phyloP scores from a whole-genome alignment of 2,113 vertebrate species.

The Pterocles orientalis region DNA sequence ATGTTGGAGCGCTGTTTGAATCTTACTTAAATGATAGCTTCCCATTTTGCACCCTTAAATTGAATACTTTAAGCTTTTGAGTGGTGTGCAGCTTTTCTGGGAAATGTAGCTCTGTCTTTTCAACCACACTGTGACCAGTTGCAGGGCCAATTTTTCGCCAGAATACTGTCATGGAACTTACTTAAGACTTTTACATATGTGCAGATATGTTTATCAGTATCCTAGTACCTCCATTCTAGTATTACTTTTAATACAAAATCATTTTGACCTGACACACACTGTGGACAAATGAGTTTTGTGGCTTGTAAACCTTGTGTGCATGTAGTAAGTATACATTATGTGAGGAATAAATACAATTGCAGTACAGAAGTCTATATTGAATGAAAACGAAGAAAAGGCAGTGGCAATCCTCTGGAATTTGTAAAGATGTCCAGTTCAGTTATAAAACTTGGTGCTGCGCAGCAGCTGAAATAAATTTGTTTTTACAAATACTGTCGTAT shows the following conservation, averaged over 20 bases:
- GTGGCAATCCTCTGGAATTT: neutral
- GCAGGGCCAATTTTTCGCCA: neutral
- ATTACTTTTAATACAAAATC: neutral
- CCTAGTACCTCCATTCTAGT: neutral
- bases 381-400: neutral
- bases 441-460: neutral
- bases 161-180: neutral
- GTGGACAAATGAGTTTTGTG: neutral
- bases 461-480: neutral
- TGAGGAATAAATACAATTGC: neutral
- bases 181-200: neutral
- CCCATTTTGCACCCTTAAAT: constrained; percentile 23
- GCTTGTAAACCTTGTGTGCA: neutral
- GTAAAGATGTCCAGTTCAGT: neutral
- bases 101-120: neutral
- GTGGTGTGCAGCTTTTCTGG: neutral
- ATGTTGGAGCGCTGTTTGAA: constrained; percentile 27
- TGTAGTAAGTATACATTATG: neutral
- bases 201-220: neutral
- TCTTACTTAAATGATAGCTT: constrained; percentile 52
- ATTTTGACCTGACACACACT: neutral
- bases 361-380: neutral
- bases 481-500: neutral
- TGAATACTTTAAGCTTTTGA: constrained; percentile 35
- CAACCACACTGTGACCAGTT: neutral